Evolutionary conservation across 2,113 vertebrate genomes (phyloP), one percentile per base, ranked within the genome.

Genomic region (Hymenochirus boettgeri): DNA sequence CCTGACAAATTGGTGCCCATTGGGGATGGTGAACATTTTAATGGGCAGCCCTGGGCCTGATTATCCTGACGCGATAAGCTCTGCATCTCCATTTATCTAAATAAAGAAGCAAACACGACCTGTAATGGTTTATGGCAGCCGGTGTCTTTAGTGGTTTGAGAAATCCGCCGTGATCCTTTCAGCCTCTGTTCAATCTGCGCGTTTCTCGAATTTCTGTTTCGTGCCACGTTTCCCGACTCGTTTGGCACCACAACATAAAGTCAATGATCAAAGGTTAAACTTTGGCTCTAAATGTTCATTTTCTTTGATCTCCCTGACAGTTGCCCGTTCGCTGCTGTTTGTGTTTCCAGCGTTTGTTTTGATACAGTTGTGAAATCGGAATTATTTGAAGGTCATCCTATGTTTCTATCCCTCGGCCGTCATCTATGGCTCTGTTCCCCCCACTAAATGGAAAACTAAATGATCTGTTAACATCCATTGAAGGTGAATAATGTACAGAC

Each of bases 321-420:
- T 11, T 9, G 33, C 15, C 42, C 3, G 4, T 46, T 46, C 18
- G 18, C 42, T 46, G 18, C 42, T n/a, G n/a, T 46, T 17, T 46
- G 42, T 8, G 18, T 46, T 46, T 13, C 15, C 42, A 46, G 18
- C 42, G 18, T 46, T 46, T 17, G 42, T 46, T 46, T 46, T 46
- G 18, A 46, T 46, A 46, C 42, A 46, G 42, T 46, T 46, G 42
- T 46, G 42, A 17, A 18, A 46, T 46, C 15, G 17, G 42, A 46
- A 46, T 17, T 46, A 46, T 46, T 46, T 46, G 42, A 46, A 46
- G 42, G 42, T 46, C 42, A 19, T 46, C 42, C 42, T n/a, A 46
- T 46, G 4, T 17, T 18, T 18, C 13, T 46, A n/a, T 2, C 15
- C 42, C 13, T 46, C 42, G 18, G 42, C 18, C 42, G 2, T 46